A percentile compares a stretch with the other conserved stretches of the same genome.
Evolutionary conservation across 2,888 invertebrate species (phyloP).

Genomic region (Aspidiotus destructor): DNA sequence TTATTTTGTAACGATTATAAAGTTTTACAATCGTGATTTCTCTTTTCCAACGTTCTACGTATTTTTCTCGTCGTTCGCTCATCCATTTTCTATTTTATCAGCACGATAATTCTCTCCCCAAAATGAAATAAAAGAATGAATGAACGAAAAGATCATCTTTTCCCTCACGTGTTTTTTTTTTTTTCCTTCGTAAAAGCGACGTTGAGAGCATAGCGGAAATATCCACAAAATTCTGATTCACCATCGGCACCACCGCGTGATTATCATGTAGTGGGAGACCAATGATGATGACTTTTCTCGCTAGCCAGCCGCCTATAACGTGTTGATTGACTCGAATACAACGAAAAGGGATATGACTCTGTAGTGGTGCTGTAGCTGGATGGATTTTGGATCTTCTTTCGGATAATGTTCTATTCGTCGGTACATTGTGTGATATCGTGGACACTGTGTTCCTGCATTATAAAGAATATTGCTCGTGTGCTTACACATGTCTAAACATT

Average conservation of each 20-base stretch:
- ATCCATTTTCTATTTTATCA: too few species aligned
- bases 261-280: conserved; percentile 28
- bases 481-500: too few species aligned
- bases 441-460: neutral
- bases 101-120: too few species aligned
- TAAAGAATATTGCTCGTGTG: too few species aligned
- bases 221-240: too few species aligned
- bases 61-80: too few species aligned
- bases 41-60: too few species aligned
- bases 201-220: too few species aligned
- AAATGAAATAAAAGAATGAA: neutral
- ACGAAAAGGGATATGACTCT: conserved; percentile 24
- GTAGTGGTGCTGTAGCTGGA: conserved; percentile 19
- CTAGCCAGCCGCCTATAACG: conserved; percentile 25
- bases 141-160: neutral
- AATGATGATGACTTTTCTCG: conserved; percentile 30
- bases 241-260: neutral
- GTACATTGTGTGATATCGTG: conserved; percentile 26
- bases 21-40: too few species aligned
- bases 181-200: too few species aligned
- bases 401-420: conserved; percentile 19
- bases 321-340: conserved; percentile 25
- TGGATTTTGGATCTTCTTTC: conserved; percentile 10
- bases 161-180: too few species aligned
- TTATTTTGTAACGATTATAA: too few species aligned